A percentile compares a stretch with the other conserved stretches of the same genome.
Evolutionary conservation across 2,888 invertebrate genomes (phyloP).

Genomic region (Caenorhabditis sp.): DNA sequence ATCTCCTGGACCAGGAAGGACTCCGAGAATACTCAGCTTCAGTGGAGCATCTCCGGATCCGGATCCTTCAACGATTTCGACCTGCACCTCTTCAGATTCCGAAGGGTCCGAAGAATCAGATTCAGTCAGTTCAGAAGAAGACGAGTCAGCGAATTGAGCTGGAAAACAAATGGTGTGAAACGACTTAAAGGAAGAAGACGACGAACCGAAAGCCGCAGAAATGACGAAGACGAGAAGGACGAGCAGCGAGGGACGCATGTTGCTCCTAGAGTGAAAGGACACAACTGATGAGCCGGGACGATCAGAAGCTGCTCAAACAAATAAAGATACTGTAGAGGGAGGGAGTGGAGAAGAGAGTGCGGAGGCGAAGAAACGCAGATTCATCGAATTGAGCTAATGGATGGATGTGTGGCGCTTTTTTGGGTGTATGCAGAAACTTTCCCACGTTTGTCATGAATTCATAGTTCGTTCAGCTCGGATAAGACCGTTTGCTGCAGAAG

Average conservation of each 20-base stretch:
- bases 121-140: background rate
- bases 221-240: slow-evolving; percentile 23
- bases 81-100: background rate
- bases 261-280: slow-evolving; percentile 7
- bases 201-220: slow-evolving; percentile 11
- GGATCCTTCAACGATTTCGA: slow-evolving; percentile 7
- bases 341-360: slow-evolving; percentile 1
- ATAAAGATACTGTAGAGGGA: slow-evolving; percentile 23
- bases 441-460: background rate
- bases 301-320: slow-evolving; percentile 38
- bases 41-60: slow-evolving; percentile 17
- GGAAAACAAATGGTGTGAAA: background rate
- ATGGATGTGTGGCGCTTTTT: slow-evolving; percentile 36
- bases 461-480: slow-evolving; percentile 21
- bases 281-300: background rate
- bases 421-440: slow-evolving; percentile 43
- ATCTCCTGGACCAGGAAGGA: slow-evolving; percentile 46
- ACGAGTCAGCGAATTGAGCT: background rate
- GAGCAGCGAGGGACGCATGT: slow-evolving; percentile 22
- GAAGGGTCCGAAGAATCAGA: background rate
- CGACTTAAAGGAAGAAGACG: background rate
- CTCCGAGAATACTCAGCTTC: slow-evolving; percentile 1
- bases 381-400: slow-evolving; percentile 25
- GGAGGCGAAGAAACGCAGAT: slow-evolving; percentile 17
- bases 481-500: background rate